These are phyloP conservation scores for Alcedo quadribrachys DNA, from an alignment of 2,797 vertebrate species.

Conservation along the genomic window DNA sequence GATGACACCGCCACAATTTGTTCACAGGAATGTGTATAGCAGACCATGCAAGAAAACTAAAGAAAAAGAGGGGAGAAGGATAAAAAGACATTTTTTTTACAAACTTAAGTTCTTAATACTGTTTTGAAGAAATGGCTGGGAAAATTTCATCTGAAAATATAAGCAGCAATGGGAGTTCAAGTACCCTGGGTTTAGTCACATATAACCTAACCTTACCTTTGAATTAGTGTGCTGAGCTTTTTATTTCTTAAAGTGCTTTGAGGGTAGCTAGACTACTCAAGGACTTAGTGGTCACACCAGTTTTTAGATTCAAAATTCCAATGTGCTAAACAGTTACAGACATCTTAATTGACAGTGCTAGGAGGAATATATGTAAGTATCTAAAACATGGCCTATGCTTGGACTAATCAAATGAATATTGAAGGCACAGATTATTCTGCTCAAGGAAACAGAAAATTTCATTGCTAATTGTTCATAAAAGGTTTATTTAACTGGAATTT, in stretches of 20 bases:
- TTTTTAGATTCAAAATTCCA: background rate
- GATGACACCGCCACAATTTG: background rate
- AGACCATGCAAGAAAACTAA: background rate
- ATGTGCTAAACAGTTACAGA: background rate
- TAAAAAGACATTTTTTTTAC: background rate
- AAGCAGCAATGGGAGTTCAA: background rate
- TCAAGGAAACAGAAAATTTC: constrained; percentile 60
- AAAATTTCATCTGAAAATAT: background rate
- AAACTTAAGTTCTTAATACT: background rate
- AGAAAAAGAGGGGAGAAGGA: background rate
- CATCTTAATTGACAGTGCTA: background rate
- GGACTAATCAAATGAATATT: background rate
- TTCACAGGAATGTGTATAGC: background rate
- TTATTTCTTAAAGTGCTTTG: background rate
- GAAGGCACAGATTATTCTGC: constrained; percentile 54
- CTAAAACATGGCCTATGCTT: background rate
- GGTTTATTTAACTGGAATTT: constrained; percentile 61
- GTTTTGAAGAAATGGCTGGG: background rate
- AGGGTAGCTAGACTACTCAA: background rate
- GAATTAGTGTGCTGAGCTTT: background rate
- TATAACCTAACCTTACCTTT: background rate
- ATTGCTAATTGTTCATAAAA: constrained; percentile 49
- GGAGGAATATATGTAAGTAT: background rate
- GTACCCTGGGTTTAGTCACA: background rate
- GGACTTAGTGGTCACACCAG: background rate